These are phyloP conservation scores for Odocoileus virginianus DNA, from an alignment of 2,113 vertebrate species.

Conservation along the genomic window DNA sequence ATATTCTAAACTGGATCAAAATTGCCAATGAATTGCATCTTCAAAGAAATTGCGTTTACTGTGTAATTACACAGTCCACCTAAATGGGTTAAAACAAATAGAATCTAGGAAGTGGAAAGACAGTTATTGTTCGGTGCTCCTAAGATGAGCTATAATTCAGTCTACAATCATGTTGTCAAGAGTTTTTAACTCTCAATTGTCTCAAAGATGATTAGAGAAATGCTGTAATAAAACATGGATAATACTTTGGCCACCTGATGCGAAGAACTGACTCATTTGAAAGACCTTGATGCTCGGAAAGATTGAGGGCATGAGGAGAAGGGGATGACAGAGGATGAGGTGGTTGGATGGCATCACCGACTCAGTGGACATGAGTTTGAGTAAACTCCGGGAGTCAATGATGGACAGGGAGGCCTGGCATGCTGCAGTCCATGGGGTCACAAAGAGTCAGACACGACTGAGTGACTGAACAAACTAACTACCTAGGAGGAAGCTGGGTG, in stretches of 20 bases:
- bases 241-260: not conserved
- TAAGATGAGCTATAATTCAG: rapidly evolving
- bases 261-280: not conserved
- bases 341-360: not conserved
- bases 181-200: not conserved
- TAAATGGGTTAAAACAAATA: not conserved
- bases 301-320: not conserved
- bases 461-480: not conserved
- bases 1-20: conserved; percentile 10
- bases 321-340: not conserved
- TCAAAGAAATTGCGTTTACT: not conserved
- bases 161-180: rapidly evolving
- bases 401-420: not conserved
- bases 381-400: not conserved
- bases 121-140: rapidly evolving
- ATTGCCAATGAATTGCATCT: not conserved
- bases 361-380: not conserved
- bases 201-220: not conserved
- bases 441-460: not conserved
- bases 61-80: not conserved
- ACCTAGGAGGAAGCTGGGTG: not conserved
- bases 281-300: not conserved
- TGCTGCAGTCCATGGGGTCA: not conserved
- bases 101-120: not conserved
- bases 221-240: rapidly evolving